phyloP scores from a whole-genome alignment of 2,113 vertebrate species.

The Mustelus asterias region DNA sequence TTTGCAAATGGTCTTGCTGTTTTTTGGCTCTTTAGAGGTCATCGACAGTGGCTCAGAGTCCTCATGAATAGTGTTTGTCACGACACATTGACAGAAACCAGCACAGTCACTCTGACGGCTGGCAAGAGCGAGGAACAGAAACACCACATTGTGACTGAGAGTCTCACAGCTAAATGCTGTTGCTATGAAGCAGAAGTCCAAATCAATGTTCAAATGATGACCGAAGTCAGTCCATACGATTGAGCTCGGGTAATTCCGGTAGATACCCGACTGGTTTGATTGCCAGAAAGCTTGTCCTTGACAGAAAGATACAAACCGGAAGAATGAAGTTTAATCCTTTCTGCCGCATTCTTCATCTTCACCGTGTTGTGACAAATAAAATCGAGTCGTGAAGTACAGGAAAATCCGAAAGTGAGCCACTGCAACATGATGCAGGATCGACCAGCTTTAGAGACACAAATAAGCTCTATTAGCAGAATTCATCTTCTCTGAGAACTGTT shows the following conservation, averaged over 20 bases:
- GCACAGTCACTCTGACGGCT: not conserved
- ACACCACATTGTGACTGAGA: not conserved
- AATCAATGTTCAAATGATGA: not conserved
- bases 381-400: not conserved
- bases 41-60: not conserved
- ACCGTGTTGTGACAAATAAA: not conserved
- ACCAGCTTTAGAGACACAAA: not conserved
- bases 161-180: not conserved
- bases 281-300: not conserved
- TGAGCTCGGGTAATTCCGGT: not conserved
- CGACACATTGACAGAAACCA: not conserved
- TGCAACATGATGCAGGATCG: not conserved
- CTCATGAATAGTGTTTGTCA: not conserved
- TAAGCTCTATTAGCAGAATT: not conserved
- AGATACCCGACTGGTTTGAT: not conserved
- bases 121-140: not conserved
- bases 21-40: not conserved
- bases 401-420: not conserved
- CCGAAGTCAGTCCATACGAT: not conserved
- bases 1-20: not conserved
- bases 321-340: not conserved
- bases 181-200: not conserved
- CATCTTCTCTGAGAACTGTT: not conserved
- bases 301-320: not conserved
- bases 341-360: not conserved